A percentile compares a stretch with the other conserved stretches of the same genome.
phyloP scores from a whole-genome alignment of 2,888 invertebrate species.

The Aradus depressus region DNA sequence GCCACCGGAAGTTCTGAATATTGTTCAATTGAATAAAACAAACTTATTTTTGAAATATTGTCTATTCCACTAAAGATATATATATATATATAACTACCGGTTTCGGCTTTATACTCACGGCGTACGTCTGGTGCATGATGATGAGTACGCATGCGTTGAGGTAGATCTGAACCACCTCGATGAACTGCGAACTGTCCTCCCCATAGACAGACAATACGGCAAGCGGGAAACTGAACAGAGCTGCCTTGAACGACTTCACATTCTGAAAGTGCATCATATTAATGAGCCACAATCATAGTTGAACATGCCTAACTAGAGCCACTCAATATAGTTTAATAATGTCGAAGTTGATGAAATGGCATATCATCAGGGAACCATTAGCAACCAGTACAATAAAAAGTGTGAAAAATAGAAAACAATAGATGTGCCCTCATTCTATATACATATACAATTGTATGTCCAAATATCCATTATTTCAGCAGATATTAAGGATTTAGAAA shows the following conservation, averaged over 20 bases:
- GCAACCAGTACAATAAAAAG: too few relatives aligned
- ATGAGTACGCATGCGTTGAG: conserved; percentile 2
- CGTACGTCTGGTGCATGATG: conserved; percentile 1
- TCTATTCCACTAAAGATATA: neutral
- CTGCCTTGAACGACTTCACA: conserved; percentile 6
- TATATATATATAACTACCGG: conserved; percentile 1
- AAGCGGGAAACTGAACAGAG: conserved; percentile 8
- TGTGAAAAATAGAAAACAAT: too few relatives aligned
- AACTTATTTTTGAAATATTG: neutral
- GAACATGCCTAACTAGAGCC: too few relatives aligned
- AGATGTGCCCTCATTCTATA: too few relatives aligned
- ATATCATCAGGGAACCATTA: too few relatives aligned
- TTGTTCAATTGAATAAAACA: neutral
- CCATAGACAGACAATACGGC: neutral
- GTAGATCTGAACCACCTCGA: neutral
- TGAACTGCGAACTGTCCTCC: conserved; percentile 1
- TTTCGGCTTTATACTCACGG: neutral
- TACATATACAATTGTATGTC: too few relatives aligned
- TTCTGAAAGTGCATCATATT: conserved; percentile 8
- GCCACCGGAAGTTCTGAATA: too few relatives aligned
- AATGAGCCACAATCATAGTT: too few relatives aligned
- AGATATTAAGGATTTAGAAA: too few relatives aligned
- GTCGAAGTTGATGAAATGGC: too few relatives aligned
- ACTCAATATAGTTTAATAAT: too few relatives aligned
- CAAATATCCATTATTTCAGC: too few relatives aligned